A percentile compares a stretch with the other conserved stretches of the same genome.
These are phyloP conservation scores for Sisor rabdophorus DNA, from an alignment of 2,113 vertebrate species.

Conservation along the genomic window DNA sequence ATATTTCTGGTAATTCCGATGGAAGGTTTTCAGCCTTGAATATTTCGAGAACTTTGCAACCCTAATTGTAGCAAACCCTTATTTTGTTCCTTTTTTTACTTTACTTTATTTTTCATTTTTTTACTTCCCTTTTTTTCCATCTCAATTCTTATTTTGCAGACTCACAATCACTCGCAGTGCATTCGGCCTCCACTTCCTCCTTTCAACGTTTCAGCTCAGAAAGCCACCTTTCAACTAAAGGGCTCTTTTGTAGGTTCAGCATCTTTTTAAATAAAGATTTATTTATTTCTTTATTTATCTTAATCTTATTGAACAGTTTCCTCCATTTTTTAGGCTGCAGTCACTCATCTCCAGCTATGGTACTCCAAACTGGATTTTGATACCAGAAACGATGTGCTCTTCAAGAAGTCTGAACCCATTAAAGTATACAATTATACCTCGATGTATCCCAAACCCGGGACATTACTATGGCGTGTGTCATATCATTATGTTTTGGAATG, in stretches of 20 bases:
- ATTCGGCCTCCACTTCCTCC: slow-evolving; percentile 79
- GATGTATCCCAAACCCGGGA: not conserved
- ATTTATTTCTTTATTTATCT: too few species aligned
- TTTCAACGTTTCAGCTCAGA: slow-evolving; percentile 77
- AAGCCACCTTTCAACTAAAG: slow-evolving; percentile 79
- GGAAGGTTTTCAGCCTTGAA: too few species aligned
- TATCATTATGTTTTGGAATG: not conserved
- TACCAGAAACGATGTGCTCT: slow-evolving; percentile 67
- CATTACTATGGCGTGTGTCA: not conserved
- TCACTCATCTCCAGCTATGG: slow-evolving; percentile 83
- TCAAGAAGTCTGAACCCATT: slow-evolving; percentile 73
- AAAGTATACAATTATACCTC: slow-evolving; percentile 63
- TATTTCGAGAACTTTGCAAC: too few species aligned
- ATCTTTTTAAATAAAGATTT: not conserved
- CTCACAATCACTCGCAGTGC: slow-evolving; percentile 80
- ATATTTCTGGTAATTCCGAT: too few species aligned
- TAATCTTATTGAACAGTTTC: too few species aligned
- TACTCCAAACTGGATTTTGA: slow-evolving; percentile 78
- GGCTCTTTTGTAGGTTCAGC: slow-evolving; percentile 88
- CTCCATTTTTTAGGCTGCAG: slow-evolving; percentile 62
- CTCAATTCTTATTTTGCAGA: slow-evolving; percentile 62
- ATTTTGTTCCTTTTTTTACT: not conserved
- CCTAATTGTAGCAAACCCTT: too few species aligned
- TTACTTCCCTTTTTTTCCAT: not conserved
- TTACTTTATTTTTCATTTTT: too few species aligned